A percentile compares a stretch with the other conserved stretches of the same genome.
These are phyloP conservation scores for Drosophila sechellia DNA, from an alignment of 1,140 invertebrate species.

Conservation along the genomic window DNA sequence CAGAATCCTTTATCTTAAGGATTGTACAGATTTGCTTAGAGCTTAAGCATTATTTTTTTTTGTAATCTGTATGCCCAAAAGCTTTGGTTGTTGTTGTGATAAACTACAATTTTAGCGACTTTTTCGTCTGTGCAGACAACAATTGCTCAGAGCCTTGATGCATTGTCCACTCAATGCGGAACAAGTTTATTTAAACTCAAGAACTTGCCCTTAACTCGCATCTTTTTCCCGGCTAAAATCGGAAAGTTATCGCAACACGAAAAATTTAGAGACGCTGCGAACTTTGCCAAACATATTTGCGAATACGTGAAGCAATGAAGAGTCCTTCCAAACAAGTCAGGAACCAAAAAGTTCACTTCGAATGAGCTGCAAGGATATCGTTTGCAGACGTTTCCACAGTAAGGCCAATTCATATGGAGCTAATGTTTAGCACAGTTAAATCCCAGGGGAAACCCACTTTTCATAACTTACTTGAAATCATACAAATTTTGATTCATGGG, in stretches of 20 bases:
- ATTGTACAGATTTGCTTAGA: too few relatives aligned
- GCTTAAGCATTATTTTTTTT: too few relatives aligned
- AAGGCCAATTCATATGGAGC: slow-evolving; percentile 1
- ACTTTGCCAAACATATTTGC: slow-evolving; percentile 54
- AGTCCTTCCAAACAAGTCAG: slow-evolving; percentile 20
- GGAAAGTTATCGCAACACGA: slow-evolving; percentile 72
- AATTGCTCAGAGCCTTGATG: slow-evolving; percentile 10
- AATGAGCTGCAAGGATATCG: slow-evolving; percentile 45
- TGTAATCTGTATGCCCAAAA: too few relatives aligned
- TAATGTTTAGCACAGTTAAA: slow-evolving; percentile 4
- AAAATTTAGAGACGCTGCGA: slow-evolving; percentile 51
- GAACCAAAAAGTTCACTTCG: slow-evolving; percentile 30
- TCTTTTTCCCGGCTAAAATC: slow-evolving; percentile 1
- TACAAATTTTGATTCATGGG: neutral
- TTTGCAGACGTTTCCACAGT: slow-evolving; percentile 13
- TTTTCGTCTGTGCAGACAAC: slow-evolving; percentile 11
- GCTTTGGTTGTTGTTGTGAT: too few relatives aligned
- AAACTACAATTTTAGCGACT: neutral
- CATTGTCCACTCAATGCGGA: slow-evolving; percentile 68
- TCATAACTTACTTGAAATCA: slow-evolving; percentile 5
- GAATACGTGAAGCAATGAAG: slow-evolving; percentile 43
- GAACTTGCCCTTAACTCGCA: slow-evolving; percentile 54
- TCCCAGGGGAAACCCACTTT: neutral
- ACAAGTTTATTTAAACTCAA: slow-evolving; percentile 82
- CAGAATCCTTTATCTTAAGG: too few relatives aligned